phyloP scores from a whole-genome alignment of 2,797 vertebrate species.

The Pterois miles region DNA sequence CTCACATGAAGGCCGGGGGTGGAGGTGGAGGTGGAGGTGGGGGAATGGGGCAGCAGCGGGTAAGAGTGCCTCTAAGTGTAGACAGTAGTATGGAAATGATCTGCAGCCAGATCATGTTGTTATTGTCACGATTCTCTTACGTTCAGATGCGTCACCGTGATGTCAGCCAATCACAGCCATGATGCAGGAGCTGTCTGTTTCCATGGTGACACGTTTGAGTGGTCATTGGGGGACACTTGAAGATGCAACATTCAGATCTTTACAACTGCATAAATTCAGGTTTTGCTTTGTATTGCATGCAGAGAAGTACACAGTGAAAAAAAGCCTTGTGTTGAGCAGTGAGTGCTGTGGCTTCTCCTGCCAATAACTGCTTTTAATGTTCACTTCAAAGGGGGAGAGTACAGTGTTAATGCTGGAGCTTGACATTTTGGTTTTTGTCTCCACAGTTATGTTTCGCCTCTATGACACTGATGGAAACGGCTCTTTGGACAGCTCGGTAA shows the following conservation, averaged over 20 bases:
- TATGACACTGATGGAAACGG: conserved; percentile 96
- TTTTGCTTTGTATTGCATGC: background rate
- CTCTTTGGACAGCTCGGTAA: conserved; percentile 94
- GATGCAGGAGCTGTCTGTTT: conserved; percentile 56
- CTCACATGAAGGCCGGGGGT: background rate
- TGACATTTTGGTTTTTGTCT: conserved; percentile 47
- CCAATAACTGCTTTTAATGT: conserved; percentile 1
- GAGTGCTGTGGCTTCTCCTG: background rate
- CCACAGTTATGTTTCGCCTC: conserved; percentile 95
- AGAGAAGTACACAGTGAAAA: background rate
- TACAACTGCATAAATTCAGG: background rate
- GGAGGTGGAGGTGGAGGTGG: background rate
- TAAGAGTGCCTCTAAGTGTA: background rate
- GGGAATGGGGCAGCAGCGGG: background rate
- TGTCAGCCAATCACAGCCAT: conserved; percentile 28
- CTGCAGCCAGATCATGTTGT: background rate
- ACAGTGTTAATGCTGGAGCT: background rate
- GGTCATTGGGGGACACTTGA: conserved; percentile 36
- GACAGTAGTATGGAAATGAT: conserved; percentile 21
- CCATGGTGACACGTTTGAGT: conserved; percentile 62
- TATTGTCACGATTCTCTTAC: conserved; percentile 4
- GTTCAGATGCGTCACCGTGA: background rate
- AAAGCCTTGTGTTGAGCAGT: background rate
- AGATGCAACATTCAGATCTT: conserved; percentile 36
- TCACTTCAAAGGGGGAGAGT: conserved; percentile 2